These are phyloP conservation scores for Cantharis nigra DNA, from an alignment of 2,888 invertebrate genomes.

Conservation along the genomic window DNA sequence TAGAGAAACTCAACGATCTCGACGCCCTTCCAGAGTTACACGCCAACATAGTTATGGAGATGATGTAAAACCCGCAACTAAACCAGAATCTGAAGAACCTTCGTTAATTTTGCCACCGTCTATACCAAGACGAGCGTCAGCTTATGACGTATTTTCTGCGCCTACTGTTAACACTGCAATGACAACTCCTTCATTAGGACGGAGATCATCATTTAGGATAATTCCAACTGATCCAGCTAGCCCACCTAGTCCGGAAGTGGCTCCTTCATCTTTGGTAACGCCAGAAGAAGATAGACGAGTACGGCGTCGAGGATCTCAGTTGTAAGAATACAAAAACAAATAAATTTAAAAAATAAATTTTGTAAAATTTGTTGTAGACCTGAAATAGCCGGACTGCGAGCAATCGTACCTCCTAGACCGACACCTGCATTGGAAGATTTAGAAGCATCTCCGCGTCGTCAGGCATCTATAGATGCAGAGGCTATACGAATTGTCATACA, in stretches of 20 bases:
- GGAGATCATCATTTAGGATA: slow-evolving; percentile 65
- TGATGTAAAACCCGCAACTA: slow-evolving; percentile 58
- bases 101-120: slow-evolving; percentile 72
- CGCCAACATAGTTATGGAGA: slow-evolving; percentile 87
- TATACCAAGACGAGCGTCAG: slow-evolving; percentile 80
- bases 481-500: slow-evolving; percentile 92
- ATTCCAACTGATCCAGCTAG: slow-evolving; percentile 62
- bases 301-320: slow-evolving; percentile 78
- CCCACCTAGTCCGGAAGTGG: slow-evolving; percentile 62
- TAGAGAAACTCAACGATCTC: slow-evolving; percentile 55
- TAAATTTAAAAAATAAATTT: no score
- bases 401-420: slow-evolving; percentile 60
- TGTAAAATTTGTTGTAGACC: slow-evolving; percentile 61
- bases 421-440: slow-evolving; percentile 67
- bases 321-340: slow-evolving; percentile 65
- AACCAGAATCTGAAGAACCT: slow-evolving; percentile 53
- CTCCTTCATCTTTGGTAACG: slow-evolving; percentile 42
- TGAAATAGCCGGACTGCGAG: slow-evolving; percentile 65
- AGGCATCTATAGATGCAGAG: slow-evolving; percentile 88
- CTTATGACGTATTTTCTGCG: slow-evolving; percentile 81
- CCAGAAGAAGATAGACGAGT: slow-evolving; percentile 73
- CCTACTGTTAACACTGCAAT: slow-evolving; percentile 61
- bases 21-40: slow-evolving; percentile 66
- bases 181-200: slow-evolving; percentile 39
- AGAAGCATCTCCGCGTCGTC: slow-evolving; percentile 69